phyloP scores from a whole-genome alignment of 2,113 vertebrate genomes.

The Chloropsis cyanopogon region DNA sequence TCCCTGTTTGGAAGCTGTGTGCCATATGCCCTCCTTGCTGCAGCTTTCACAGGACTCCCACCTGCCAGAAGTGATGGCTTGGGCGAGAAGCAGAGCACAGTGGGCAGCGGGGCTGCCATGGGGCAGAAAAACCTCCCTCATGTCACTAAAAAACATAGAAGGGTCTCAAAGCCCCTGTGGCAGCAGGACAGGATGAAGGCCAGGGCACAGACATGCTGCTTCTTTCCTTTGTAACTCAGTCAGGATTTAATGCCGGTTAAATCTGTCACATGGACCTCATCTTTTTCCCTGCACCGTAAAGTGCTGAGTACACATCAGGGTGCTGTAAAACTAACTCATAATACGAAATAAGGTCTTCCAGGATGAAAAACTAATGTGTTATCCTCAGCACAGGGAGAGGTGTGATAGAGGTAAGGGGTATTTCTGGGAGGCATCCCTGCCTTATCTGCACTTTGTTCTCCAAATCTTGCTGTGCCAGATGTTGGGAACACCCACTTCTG shows the following conservation, averaged over 20 bases:
- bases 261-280: neutral
- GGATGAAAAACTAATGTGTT: neutral
- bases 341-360: slow-evolving; percentile 22
- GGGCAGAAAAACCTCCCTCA: neutral
- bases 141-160: neutral
- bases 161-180: neutral
- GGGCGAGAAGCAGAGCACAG: neutral
- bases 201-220: neutral
- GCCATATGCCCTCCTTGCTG: neutral
- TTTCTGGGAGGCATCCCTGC: neutral
- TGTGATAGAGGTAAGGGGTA: neutral
- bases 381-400: neutral
- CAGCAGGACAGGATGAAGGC: neutral
- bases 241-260: neutral
- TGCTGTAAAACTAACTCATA: slow-evolving; percentile 16
- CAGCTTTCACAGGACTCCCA: neutral
- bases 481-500: neutral
- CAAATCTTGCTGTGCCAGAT: neutral
- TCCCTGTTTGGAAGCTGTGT: neutral
- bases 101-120: neutral
- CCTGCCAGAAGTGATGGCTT: neutral
- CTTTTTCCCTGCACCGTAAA: neutral
- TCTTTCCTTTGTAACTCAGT: neutral
- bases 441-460: neutral
- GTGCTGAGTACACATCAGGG: slow-evolving; percentile 30